phyloP scores from a whole-genome alignment of 2,113 vertebrate genomes.

The Emydocephalus ijimae region DNA sequence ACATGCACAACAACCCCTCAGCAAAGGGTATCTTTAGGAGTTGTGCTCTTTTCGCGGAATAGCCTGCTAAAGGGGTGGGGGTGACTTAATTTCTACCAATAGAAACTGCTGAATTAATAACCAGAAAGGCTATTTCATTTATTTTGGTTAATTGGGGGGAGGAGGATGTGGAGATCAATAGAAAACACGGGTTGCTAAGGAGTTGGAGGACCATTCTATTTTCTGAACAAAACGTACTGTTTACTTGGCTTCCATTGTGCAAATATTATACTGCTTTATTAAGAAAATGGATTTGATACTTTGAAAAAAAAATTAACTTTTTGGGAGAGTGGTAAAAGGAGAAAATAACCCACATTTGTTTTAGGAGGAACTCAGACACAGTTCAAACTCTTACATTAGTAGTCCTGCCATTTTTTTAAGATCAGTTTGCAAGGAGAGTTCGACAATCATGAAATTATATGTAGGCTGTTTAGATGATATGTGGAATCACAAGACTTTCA shows the following conservation, averaged over 20 bases:
- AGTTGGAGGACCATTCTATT: background rate
- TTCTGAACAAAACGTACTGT: background rate
- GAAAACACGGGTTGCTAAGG: background rate
- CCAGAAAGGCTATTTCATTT: background rate
- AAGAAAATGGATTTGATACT: background rate
- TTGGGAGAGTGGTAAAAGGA: background rate
- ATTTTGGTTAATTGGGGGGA: fast-evolving
- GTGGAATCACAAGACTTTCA: background rate
- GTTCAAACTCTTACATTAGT: background rate
- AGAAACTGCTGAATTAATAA: background rate
- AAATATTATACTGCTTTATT: background rate
- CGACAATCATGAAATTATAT: background rate
- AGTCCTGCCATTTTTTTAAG: background rate
- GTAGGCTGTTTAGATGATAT: background rate
- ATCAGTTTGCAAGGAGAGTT: background rate
- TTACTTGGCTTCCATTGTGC: fast-evolving
- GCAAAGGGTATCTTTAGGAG: background rate
- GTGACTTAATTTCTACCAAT: background rate
- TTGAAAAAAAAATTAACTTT: background rate
- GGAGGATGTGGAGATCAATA: no score
- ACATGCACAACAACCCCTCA: background rate
- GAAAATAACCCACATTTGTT: background rate
- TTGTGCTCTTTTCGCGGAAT: background rate
- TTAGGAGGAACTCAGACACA: background rate
- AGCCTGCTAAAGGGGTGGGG: background rate